phyloP scores from a whole-genome alignment of 2,113 vertebrate genomes.

The Perca fluviatilis region DNA sequence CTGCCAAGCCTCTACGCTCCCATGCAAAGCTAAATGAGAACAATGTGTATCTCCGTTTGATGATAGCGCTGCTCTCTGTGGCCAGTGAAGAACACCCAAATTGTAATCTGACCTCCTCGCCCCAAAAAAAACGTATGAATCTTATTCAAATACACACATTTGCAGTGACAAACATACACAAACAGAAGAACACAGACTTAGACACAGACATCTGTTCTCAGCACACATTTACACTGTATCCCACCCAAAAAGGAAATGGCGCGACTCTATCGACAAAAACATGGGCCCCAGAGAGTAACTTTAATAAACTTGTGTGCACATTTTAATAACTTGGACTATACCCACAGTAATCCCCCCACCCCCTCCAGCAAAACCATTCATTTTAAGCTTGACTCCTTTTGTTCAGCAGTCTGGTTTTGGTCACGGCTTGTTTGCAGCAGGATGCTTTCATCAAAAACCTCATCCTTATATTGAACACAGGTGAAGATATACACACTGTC shows the following conservation, averaged over 20 bases:
- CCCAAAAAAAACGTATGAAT: slow-evolving; percentile 13
- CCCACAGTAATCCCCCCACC: neutral
- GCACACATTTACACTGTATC: slow-evolving; percentile 15
- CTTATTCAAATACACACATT: slow-evolving; percentile 37
- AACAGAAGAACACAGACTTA: slow-evolving; percentile 8
- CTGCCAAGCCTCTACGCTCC: slow-evolving; percentile 68
- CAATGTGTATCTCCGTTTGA: slow-evolving; percentile 75
- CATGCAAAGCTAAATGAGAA: slow-evolving; percentile 72
- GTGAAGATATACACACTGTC: slow-evolving; percentile 53
- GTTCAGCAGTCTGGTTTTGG: slow-evolving; percentile 30
- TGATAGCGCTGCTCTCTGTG: slow-evolving; percentile 39
- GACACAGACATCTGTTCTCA: neutral
- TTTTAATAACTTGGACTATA: slow-evolving; percentile 48
- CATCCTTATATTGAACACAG: slow-evolving; percentile 66
- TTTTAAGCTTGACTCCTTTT: slow-evolving; percentile 21
- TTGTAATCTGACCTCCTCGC: slow-evolving; percentile 36
- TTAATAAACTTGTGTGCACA: slow-evolving; percentile 31
- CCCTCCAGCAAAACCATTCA: slow-evolving; percentile 46
- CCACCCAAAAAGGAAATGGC: slow-evolving; percentile 46
- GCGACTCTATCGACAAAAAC: slow-evolving; percentile 10
- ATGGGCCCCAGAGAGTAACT: slow-evolving; percentile 8
- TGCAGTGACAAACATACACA: slow-evolving; percentile 14
- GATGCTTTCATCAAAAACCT: slow-evolving; percentile 45
- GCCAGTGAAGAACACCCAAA: slow-evolving; percentile 54
- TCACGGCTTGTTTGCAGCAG: slow-evolving; percentile 38